These are phyloP conservation scores for Euthynnus affinis DNA, from an alignment of 2,797 vertebrate species.

Conservation along the genomic window DNA sequence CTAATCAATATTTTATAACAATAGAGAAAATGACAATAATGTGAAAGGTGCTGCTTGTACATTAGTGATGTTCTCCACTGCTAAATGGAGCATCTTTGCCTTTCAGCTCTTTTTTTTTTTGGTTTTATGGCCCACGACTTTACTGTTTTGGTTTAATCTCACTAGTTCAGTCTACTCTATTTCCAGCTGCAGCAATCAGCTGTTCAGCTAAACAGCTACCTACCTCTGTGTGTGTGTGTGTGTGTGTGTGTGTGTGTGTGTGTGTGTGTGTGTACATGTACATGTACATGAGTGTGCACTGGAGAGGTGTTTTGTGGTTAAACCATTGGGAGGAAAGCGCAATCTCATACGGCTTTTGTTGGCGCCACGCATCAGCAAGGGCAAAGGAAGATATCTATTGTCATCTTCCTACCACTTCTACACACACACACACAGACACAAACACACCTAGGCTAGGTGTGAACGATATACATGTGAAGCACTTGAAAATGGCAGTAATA, in stretches of 20 bases:
- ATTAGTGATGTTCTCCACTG: background rate
- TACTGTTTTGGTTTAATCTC: background rate
- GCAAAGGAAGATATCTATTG: background rate
- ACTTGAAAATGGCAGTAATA: background rate
- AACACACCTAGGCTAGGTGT: background rate
- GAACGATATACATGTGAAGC: background rate
- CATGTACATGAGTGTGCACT: too few relatives aligned
- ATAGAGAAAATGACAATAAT: background rate
- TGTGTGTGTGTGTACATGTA: background rate
- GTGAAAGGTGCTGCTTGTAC: background rate
- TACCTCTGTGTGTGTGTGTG: background rate
- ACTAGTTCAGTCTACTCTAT: background rate
- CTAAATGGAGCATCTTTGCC: too few relatives aligned
- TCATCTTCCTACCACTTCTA: background rate
- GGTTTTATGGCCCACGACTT: background rate
- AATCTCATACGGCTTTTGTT: background rate
- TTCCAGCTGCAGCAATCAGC: background rate
- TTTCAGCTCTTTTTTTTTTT: too few relatives aligned
- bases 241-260: background rate
- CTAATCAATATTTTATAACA: background rate
- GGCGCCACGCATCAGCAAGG: background rate
- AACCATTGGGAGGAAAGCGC: conserved; percentile 13
- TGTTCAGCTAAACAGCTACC: too few relatives aligned
- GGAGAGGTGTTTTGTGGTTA: conserved; percentile 35
- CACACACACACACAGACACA: background rate